Evolutionary conservation across 2,797 vertebrate genomes (phyloP), one percentile per base, ranked within the genome.

Genomic region (Australoheros facetus): DNA sequence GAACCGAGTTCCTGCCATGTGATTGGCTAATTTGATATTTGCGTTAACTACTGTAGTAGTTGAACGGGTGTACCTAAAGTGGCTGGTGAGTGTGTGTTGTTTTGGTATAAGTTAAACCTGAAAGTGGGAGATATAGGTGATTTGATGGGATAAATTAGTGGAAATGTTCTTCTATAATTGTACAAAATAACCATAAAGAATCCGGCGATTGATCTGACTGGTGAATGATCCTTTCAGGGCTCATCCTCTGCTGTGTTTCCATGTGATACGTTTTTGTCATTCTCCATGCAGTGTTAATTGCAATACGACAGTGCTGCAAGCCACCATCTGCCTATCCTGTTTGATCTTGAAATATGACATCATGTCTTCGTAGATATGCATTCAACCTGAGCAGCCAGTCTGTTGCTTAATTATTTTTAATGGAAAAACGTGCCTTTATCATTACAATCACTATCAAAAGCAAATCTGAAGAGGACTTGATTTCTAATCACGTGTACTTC

Each of bases 191-290:
- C 23, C 16, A 66, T 1, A 39, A 57, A 69, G 19, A 62, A 55
- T 39, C 42, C 56, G 14, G 19, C 71, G 69, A 34, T 45, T 37
- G 13, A 78, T 75, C 39, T 60, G 62, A 77, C 73, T 30, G 66
- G 21, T 56, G 23, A 71, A 57, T 13, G 45, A 39, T 51, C 66
- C 17, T 78, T 23, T 32, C n/a, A 51, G 48, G 13, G 32, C 56
- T 66, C 26, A 5, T n/a, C 23, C 57, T 78, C 51, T 75, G 45
- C n/a, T 74, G 23, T 23, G 37, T 12, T 19, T 69, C 54, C 45
- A 34, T 54, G 78, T 5, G 7, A 34, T 56, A 66, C 14, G n/a
- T 39, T 66, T 48, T 19, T 71, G 28, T 8, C 14, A 28, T 32
- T 75, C 13, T 48, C 19, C 16, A 5, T 71, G 19, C 4, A 0